Percentiles rank a stretch among this genome's conserved stretches.
Conservation (phyloP, 2,888 invertebrate genomes). For the Gisinianus flammeolus region DNA sequence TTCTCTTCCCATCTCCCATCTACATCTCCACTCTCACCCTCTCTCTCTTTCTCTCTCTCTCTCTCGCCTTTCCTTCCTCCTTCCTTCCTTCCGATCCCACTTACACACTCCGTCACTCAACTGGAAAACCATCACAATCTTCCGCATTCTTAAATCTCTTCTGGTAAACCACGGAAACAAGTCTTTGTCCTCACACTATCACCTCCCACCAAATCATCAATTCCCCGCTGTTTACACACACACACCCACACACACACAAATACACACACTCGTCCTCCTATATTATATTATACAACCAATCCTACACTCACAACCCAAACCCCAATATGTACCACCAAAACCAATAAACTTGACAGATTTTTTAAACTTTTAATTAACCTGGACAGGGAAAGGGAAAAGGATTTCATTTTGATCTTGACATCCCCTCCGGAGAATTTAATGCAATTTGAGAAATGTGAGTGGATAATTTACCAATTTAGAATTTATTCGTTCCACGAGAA, state of each 20-base stretch:
- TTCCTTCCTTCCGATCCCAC: slow-evolving; percentile 29
- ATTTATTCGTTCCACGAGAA: too few relatives aligned
- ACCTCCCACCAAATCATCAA: slow-evolving; percentile 30
- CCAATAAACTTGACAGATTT: too few relatives aligned
- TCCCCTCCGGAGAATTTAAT: too few relatives aligned
- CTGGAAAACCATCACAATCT: slow-evolving; percentile 31
- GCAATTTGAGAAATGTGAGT: too few relatives aligned
- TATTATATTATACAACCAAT: background rate
- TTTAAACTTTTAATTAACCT: too few relatives aligned
- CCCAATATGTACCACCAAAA: too few relatives aligned
- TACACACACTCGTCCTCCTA: background rate
- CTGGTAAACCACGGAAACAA: slow-evolving; percentile 16
- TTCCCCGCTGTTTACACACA: background rate
- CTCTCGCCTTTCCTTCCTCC: slow-evolving; percentile 3
- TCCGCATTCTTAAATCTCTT: slow-evolving; percentile 23
- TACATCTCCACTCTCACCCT: slow-evolving; percentile 14
- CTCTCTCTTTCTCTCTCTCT: slow-evolving; percentile 22
- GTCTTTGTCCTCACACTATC: slow-evolving; percentile 29
- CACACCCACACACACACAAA: too few relatives aligned
- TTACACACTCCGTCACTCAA: slow-evolving; percentile 21
- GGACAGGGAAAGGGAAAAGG: too few relatives aligned
- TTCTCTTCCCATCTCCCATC: slow-evolving; percentile 41
- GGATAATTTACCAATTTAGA: too few relatives aligned
- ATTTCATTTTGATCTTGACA: too few relatives aligned
- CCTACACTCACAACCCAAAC: too few relatives aligned